These are phyloP conservation scores for Alaudala cheleensis DNA, from an alignment of 2,113 vertebrate genomes.

Conservation along the genomic window DNA sequence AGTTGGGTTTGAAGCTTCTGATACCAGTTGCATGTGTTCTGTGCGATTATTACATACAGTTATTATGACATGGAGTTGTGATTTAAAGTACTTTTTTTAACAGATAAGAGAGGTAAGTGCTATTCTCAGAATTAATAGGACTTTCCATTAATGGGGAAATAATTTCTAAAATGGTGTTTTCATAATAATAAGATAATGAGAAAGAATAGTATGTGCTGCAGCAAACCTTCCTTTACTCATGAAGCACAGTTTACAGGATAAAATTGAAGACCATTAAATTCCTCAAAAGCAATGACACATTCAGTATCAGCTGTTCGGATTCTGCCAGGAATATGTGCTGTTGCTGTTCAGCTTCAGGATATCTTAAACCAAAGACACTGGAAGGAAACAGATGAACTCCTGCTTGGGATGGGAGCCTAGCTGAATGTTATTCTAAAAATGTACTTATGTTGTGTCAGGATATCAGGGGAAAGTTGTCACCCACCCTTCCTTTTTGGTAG, in stretches of 20 bases:
- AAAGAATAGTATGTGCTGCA: not conserved
- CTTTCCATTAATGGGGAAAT: not conserved
- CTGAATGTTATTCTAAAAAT: not conserved
- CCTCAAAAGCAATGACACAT: not conserved
- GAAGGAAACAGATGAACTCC: conserved; percentile 2
- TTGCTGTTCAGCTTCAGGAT: not conserved
- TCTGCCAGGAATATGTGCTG: not conserved
- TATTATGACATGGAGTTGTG: not conserved
- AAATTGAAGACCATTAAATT: not conserved
- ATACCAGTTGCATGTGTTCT: not conserved
- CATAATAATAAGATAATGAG: not conserved
- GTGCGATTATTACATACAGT: not conserved
- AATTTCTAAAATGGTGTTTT: not conserved
- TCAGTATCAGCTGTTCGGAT: not conserved
- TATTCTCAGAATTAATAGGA: not conserved
- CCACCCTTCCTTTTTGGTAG: not conserved
- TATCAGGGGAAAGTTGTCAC: not conserved
- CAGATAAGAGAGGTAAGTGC: not conserved
- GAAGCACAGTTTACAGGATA: not conserved
- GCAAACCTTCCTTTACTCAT: not conserved
- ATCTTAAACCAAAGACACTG: not conserved
- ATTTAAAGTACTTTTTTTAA: not conserved
- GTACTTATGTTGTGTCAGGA: not conserved
- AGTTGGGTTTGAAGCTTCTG: not conserved
- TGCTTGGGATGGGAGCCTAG: not conserved